Evolutionary conservation across 2,888 invertebrate genomes (phyloP).

Genomic region (Beris chalybata): DNA sequence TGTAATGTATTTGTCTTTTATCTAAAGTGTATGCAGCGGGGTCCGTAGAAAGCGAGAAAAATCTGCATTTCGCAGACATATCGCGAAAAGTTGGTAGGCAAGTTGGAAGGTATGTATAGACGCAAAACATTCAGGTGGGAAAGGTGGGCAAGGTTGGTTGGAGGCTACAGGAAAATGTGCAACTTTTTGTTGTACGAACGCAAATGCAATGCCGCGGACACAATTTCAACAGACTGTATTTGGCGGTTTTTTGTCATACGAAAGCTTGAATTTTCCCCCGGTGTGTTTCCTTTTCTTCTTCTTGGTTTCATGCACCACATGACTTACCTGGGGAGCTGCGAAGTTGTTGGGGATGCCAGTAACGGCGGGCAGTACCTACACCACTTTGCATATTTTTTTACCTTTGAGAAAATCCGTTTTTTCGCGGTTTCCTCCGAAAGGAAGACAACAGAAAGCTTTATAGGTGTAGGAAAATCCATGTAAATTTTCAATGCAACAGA

Average conservation of each 20-base stretch:
- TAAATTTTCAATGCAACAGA: constrained; percentile 8
- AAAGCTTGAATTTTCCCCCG: neutral
- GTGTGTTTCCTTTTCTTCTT: too few relatives aligned
- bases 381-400: constrained; percentile 6
- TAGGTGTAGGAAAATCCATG: constrained; percentile 18
- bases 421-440: neutral
- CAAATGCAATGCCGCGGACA: neutral
- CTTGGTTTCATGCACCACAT: neutral
- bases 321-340: neutral
- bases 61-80: too few relatives aligned
- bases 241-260: constrained; percentile 1
- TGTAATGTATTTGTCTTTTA: constrained; percentile 38
- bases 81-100: neutral
- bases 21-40: constrained; percentile 24
- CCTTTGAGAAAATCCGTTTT: constrained; percentile 9
- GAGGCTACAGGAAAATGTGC: too few relatives aligned
- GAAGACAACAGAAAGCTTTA: too few relatives aligned
- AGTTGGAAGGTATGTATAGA: neutral
- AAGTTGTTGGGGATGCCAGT: too few relatives aligned
- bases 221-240: constrained; percentile 3
- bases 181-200: too few relatives aligned
- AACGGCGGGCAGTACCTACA: too few relatives aligned
- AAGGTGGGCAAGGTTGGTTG: too few relatives aligned
- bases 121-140: neutral
- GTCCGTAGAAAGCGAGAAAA: too few relatives aligned